phyloP scores from a whole-genome alignment of 2,888 invertebrate species.

The Andrena camellia region DNA sequence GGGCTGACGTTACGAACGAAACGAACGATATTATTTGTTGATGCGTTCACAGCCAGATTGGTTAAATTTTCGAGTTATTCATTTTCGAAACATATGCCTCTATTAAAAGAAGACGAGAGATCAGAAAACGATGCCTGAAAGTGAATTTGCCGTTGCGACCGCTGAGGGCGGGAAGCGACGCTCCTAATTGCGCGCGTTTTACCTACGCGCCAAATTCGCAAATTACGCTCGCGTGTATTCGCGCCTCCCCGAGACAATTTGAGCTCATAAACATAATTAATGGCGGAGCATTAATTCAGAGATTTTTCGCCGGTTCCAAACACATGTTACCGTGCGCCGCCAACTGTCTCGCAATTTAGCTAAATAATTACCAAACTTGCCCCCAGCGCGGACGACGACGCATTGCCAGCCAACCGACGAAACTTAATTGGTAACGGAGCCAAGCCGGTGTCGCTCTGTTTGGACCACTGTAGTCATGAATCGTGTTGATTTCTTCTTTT shows the following conservation, averaged over 20 bases:
- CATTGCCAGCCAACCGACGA: slow-evolving; percentile 65
- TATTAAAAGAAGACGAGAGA: too few relatives aligned
- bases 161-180: neutral
- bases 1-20: slow-evolving; percentile 6
- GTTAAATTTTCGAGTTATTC: neutral
- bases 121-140: slow-evolving; percentile 1
- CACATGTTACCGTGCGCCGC: slow-evolving; percentile 80
- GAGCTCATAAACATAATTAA: slow-evolving; percentile 84
- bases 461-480: neutral
- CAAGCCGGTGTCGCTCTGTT: slow-evolving; percentile 25
- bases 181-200: slow-evolving; percentile 46
- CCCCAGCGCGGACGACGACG: slow-evolving; percentile 58
- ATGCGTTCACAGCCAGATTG: slow-evolving; percentile 15
- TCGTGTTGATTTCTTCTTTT: too few relatives aligned
- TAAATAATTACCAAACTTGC: slow-evolving; percentile 84
- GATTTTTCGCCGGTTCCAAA: slow-evolving; percentile 80
- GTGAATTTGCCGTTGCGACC: slow-evolving; percentile 20
- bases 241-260: slow-evolving; percentile 78
- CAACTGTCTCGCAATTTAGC: slow-evolving; percentile 84
- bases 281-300: slow-evolving; percentile 82
- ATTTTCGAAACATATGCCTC: too few relatives aligned
- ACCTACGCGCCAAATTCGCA: slow-evolving; percentile 68
- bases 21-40: neutral
- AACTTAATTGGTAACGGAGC: slow-evolving; percentile 63
- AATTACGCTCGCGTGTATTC: slow-evolving; percentile 79